Conservation (phyloP, 2,888 invertebrate genomes). For the Xestoiulus laeticollis region DNA sequence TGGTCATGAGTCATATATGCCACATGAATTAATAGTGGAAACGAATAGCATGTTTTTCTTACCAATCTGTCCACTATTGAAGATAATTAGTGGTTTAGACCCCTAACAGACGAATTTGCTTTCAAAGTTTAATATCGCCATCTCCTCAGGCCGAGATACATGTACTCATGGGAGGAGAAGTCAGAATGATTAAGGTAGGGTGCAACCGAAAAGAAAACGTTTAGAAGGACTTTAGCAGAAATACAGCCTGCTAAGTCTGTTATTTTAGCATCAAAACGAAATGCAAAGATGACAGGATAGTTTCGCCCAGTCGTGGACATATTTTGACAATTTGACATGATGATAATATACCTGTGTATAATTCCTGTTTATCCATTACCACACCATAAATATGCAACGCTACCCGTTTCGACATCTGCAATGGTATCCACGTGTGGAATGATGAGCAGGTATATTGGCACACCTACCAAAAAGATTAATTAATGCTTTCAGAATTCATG, state of each 20-base stretch:
- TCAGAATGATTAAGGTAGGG: background rate
- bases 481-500: background rate
- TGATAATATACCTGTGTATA: background rate
- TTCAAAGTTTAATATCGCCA: background rate
- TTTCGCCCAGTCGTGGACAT: background rate
- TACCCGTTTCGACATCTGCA: background rate
- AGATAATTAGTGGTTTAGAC: background rate
- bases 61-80: background rate
- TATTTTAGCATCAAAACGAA: background rate
- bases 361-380: background rate
- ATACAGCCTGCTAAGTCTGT: background rate
- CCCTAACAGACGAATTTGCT: background rate
- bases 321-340: background rate
- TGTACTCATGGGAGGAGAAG: background rate
- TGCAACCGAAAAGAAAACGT: slow-evolving; percentile 16
- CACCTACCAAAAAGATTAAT: background rate
- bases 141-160: background rate
- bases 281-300: background rate
- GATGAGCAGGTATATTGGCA: background rate
- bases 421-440: background rate
- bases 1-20: background rate
- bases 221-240: slow-evolving; percentile 16
- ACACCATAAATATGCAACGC: background rate
- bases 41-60: background rate
- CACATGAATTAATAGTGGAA: background rate